Evolutionary conservation across 2,113 vertebrate genomes (phyloP).

Genomic region (Ariopsis seemanni): DNA sequence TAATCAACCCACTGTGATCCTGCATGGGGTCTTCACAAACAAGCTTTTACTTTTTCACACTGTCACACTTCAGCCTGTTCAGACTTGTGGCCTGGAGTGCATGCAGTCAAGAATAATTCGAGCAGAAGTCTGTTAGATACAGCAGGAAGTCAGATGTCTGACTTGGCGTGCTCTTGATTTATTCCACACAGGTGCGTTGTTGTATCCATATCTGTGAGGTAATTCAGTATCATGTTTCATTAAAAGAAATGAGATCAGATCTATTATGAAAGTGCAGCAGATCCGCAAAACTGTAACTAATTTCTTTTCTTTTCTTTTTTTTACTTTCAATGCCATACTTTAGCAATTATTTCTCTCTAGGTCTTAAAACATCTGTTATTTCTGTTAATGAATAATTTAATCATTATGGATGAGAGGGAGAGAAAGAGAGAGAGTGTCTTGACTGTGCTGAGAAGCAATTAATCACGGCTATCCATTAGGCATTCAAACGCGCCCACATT

Average conservation of each 20-base stretch:
- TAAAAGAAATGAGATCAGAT: background rate
- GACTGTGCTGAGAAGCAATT: slow-evolving; percentile 52
- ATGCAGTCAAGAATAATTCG: background rate
- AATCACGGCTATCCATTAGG: slow-evolving; percentile 53
- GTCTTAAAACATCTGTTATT: slow-evolving; percentile 24
- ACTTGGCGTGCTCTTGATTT: background rate
- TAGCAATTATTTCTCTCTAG: background rate
- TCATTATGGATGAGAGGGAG: slow-evolving; percentile 28
- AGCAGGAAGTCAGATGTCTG: background rate
- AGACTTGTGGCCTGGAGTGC: slow-evolving; percentile 18
- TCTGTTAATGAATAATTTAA: slow-evolving; percentile 40
- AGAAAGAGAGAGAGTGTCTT: slow-evolving; percentile 44
- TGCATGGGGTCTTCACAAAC: slow-evolving; percentile 32
- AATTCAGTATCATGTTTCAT: background rate
- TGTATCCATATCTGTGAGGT: background rate
- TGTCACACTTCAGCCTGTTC: slow-evolving; percentile 28
- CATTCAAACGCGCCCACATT: slow-evolving; percentile 52
- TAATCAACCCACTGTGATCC: slow-evolving; percentile 28
- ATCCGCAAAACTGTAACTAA: background rate
- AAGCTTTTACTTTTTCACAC: slow-evolving; percentile 30
- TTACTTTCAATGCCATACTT: background rate
- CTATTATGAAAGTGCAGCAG: background rate
- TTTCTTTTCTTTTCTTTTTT: background rate
- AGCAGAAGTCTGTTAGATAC: background rate
- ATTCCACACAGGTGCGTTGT: background rate